These are phyloP conservation scores for Mycalesis mineus DNA, from an alignment of 2,888 invertebrate genomes.

Conservation along the genomic window DNA sequence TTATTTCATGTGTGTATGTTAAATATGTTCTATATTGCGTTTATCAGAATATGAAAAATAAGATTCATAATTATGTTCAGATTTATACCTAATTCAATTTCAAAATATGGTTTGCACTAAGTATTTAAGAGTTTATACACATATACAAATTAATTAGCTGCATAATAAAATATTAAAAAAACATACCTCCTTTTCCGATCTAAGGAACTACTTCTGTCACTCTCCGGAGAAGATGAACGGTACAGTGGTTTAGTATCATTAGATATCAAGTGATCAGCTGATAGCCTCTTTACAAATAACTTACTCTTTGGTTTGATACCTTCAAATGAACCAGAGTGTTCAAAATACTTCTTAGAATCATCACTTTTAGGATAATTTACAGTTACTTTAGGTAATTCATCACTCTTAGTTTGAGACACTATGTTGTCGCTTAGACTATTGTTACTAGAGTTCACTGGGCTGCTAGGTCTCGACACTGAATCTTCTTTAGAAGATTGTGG, in stretches of 20 bases:
- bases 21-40: no score
- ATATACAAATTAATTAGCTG: neutral
- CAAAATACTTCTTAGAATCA: conserved; percentile 61
- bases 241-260: conserved; percentile 63
- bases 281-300: conserved; percentile 69
- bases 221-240: conserved; percentile 69
- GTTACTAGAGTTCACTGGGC: conserved; percentile 55
- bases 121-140: no score
- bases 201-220: conserved; percentile 69
- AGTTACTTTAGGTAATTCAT: conserved; percentile 66
- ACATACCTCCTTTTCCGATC: conserved; percentile 68
- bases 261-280: conserved; percentile 71
- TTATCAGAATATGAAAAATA: no score
- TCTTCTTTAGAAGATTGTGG: conserved; percentile 53
- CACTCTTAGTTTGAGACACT: conserved; percentile 60
- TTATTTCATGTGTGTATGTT: no score
- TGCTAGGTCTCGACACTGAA: conserved; percentile 51
- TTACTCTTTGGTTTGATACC: conserved; percentile 67
- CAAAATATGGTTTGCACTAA: no score
- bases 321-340: conserved; percentile 71
- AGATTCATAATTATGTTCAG: no score
- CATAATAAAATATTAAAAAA: neutral
- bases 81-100: no score
- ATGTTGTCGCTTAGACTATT: conserved; percentile 62
- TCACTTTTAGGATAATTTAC: conserved; percentile 64